phyloP scores from a whole-genome alignment of 2,113 vertebrate genomes.

The Clarias batrachus region DNA sequence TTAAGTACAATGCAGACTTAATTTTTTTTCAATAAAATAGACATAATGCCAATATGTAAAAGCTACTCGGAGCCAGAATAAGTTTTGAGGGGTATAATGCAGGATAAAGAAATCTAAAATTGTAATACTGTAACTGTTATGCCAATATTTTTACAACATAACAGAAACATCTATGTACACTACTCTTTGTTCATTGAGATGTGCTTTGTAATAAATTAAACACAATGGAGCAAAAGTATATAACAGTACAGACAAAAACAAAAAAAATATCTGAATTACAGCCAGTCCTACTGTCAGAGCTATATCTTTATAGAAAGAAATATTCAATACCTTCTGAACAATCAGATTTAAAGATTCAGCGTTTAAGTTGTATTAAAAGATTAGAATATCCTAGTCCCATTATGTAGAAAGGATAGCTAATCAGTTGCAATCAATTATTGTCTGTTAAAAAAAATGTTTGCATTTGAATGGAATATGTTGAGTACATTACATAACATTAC shows the following conservation, averaged over 20 bases:
- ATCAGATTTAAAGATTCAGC: background rate
- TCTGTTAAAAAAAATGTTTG: no score
- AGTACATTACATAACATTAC: no score
- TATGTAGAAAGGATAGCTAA: no score
- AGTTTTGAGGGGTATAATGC: background rate
- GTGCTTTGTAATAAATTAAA: background rate
- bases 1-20: no score
- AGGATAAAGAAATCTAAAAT: background rate
- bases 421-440: no score
- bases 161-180: background rate
- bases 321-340: background rate
- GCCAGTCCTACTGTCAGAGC: background rate
- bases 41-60: no score
- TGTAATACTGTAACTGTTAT: background rate
- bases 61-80: no score
- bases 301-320: background rate
- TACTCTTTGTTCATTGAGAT: background rate
- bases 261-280: background rate
- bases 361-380: background rate
- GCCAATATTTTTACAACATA: background rate
- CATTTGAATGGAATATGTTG: no score
- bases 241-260: background rate
- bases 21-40: no score
- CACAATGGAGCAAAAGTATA: background rate
- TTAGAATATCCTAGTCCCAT: no score